Evolutionary conservation across 1,140 invertebrate genomes (phyloP), one percentile per base, ranked within the genome.

Genomic region (Xylocopa sonorina): DNA sequence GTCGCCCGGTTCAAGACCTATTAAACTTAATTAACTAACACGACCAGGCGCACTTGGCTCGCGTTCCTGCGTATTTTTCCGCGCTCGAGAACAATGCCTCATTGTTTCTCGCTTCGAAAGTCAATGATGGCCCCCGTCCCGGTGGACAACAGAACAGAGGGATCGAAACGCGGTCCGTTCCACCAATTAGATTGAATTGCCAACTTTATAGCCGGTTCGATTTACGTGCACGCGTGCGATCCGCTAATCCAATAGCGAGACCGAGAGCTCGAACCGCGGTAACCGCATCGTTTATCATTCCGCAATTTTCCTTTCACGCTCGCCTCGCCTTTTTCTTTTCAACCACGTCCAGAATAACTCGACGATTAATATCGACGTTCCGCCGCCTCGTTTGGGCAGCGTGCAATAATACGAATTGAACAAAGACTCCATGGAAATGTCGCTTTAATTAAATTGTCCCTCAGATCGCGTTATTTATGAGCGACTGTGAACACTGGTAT

Each of bases 11-110:
- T n/a, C 34, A 32, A 72, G 55, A 34, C 34, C 55, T 18, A 7
- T 72, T 72, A 72, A 72, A 58, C n/a, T 72, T 10, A 62, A 73
- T 63, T 50, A 62, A 73, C 34, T 21, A 60, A 34, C 27, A 32
- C 27, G 12, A 57, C 9, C 29, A 7, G 50, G 29, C 21, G 29
- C 27, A 14, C 53, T 3, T 12, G 4, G 24, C 3, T 5, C 43
- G 6, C 43, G 10, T 24, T 51, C n/a, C 51, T 1, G 12, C 21
- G 4, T 67, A 29, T 67, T 41, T 57, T 29, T 43, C n/a, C 50
- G 10, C 21, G 38, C 7, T 29, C 3, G 6, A 24, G 5, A 16
- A 41, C 38, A 55, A 43, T 53, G 16, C 7, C 9, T 43, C 38
- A 55, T 57, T 48, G 41, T 58, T 58, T 46, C 12, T 48, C 55